These are phyloP conservation scores for Yponomeuta plumbellus DNA, from an alignment of 2,888 invertebrate genomes.

Conservation along the genomic window DNA sequence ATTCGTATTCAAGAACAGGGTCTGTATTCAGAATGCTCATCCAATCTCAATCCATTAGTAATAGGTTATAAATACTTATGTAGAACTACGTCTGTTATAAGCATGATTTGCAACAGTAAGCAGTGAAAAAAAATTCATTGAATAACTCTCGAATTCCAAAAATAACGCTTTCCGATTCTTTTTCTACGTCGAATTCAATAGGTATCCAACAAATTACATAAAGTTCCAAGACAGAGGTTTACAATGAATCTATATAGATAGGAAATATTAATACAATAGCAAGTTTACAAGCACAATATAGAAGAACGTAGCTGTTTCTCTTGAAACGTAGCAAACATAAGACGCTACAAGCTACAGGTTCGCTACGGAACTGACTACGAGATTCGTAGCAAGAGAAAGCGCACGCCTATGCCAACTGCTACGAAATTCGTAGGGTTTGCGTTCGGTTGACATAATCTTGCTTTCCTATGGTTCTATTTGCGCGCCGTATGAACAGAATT, in stretches of 20 bases:
- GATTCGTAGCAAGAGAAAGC: background rate
- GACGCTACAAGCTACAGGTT: background rate
- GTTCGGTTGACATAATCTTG: too few species aligned
- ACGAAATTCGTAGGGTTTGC: background rate
- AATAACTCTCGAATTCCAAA: background rate
- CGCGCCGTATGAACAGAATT: too few species aligned
- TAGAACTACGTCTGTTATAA: background rate
- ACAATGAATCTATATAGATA: background rate
- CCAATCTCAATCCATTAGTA: background rate
- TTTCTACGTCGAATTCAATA: background rate
- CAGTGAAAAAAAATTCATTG: background rate
- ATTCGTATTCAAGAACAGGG: too few species aligned
- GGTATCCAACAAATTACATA: background rate
- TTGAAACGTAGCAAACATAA: background rate
- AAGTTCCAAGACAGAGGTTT: background rate
- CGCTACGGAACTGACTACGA: background rate
- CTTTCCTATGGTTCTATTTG: too few species aligned
- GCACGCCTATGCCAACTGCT: background rate
- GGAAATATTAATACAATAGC: background rate
- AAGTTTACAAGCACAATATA: background rate
- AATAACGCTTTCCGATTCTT: background rate
- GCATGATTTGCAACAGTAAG: constrained; percentile 3
- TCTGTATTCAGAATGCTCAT: background rate
- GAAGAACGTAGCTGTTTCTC: background rate
- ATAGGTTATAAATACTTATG: background rate